These are phyloP conservation scores for Penaeus monodon DNA, from an alignment of 2,888 invertebrate species.

Conservation along the genomic window DNA sequence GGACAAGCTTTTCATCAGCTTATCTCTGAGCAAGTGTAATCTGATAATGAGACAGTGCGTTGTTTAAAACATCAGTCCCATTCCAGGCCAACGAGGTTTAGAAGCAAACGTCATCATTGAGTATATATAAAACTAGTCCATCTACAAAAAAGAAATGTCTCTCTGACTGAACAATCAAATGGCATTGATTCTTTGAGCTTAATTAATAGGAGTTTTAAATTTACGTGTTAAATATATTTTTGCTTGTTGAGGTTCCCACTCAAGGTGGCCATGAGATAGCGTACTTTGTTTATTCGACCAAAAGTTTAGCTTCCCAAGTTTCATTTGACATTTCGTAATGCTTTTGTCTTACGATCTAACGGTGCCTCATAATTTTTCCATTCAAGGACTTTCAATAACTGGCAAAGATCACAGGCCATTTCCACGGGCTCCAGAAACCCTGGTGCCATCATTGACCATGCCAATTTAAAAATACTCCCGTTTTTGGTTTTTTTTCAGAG, in stretches of 20 bases:
- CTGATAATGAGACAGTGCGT: conserved; percentile 84
- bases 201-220: conserved; percentile 95
- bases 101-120: conserved; percentile 89
- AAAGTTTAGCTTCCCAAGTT: conserved; percentile 87
- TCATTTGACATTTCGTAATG: conserved; percentile 87
- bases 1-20: conserved; percentile 84
- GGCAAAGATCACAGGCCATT: conserved; percentile 92
- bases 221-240: conserved; percentile 92
- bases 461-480: conserved; percentile 91
- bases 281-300: conserved; percentile 84
- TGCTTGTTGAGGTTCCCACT: conserved; percentile 92
- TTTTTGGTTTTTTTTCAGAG: conserved; percentile 86
- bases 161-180: conserved; percentile 83
- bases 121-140: conserved; percentile 85
- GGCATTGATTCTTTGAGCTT: conserved; percentile 88
- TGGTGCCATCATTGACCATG: conserved; percentile 97
- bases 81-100: conserved; percentile 87
- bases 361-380: conserved; percentile 85
- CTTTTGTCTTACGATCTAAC: conserved; percentile 82
- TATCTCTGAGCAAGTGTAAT: conserved; percentile 87
- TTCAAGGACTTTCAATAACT: conserved; percentile 86
- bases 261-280: conserved; percentile 86
- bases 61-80: conserved; percentile 85
- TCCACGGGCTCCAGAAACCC: conserved; percentile 94
- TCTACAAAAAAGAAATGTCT: conserved; percentile 93